Conservation (phyloP, 2,797 vertebrate species). For the Lutjanus argentimaculatus region DNA sequence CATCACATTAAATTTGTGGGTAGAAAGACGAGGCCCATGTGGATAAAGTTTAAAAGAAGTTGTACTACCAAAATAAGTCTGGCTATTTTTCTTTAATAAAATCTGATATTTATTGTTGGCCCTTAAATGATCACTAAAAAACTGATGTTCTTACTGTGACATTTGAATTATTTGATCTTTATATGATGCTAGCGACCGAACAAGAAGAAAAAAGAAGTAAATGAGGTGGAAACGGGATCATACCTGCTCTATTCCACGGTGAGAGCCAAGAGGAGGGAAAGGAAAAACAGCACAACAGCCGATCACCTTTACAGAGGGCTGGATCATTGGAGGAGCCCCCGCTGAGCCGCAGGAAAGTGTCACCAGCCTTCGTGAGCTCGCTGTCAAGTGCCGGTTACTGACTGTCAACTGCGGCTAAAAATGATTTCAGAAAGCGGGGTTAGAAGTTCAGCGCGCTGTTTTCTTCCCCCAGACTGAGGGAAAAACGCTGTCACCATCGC, state of each 20-base stretch:
- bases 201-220: slow-evolving; percentile 50
- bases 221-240: slow-evolving; percentile 56
- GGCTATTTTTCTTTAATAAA: slow-evolving; percentile 7
- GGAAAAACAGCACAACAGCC: slow-evolving; percentile 81
- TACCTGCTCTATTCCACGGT: slow-evolving; percentile 34
- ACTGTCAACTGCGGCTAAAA: slow-evolving; percentile 86
- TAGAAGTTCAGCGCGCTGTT: slow-evolving; percentile 82
- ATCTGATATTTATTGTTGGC: slow-evolving; percentile 16
- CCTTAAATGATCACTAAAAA: background rate
- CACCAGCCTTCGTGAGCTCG: slow-evolving; percentile 81
- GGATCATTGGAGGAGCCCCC: slow-evolving; percentile 81
- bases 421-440: slow-evolving; percentile 81
- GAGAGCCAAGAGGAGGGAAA: slow-evolving; percentile 78
- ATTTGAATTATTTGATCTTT: slow-evolving; percentile 22
- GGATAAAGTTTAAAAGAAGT: slow-evolving; percentile 31
- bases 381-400: slow-evolving; percentile 74
- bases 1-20: slow-evolving; percentile 39
- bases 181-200: slow-evolving; percentile 23
- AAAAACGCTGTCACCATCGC: slow-evolving; percentile 79
- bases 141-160: slow-evolving; percentile 24
- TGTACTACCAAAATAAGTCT: background rate
- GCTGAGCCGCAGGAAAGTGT: slow-evolving; percentile 84
- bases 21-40: background rate
- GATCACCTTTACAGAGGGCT: slow-evolving; percentile 88
- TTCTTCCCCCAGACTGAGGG: slow-evolving; percentile 74